Evolutionary conservation across 2,113 vertebrate species (phyloP), one percentile per base, ranked within the genome.

Genomic region (Naja naja): DNA sequence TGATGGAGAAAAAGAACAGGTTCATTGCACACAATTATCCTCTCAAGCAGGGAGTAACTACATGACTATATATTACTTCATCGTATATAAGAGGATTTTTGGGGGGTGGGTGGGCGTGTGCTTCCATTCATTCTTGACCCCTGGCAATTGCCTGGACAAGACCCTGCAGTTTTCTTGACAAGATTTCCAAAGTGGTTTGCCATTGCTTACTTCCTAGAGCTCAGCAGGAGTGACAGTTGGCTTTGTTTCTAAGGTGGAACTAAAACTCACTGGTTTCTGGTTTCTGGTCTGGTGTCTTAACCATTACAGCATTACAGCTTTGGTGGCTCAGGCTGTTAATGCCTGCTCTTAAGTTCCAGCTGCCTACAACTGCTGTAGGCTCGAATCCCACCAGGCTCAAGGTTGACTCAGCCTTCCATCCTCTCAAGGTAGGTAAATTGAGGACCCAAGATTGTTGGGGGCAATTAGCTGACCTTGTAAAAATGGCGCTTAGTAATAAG

Each of bases 21-120:
- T 53, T 5, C 10, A 53, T 12, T 49, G 45, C 52, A 88, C 93
- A 93, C 23, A 20, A 58, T 88, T 0, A 3, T 20, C 69, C 89
- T 94, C 91, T 89, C 87, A 89, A 85, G 30, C 1, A 81, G 12
- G 92, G 93, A 49, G 92, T 39, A 34, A 87, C 49, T 86, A 89
- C 92, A 30, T 81, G 49, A 45, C 25, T 85, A 34, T 89, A n/a
- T 49, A 89, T 60, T 81, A 58, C 2, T 52, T 85, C 56, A 54
- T 85, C 0, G 0, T 52, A 49, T 47, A 47, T 30, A 64, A n/a
- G 2, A 90, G 23, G 5, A n/a, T 52, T 27, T 81, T 39, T 3
- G 0, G 23, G 53, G 1, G 3, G 74, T 22, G 34, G 18, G 74
- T 3, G 34, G 2, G 74, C 3, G 0, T 81, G 16, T 39, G 34